Evolutionary conservation across 2,797 vertebrate genomes (phyloP).

Genomic region (Hirundo rustica): DNA sequence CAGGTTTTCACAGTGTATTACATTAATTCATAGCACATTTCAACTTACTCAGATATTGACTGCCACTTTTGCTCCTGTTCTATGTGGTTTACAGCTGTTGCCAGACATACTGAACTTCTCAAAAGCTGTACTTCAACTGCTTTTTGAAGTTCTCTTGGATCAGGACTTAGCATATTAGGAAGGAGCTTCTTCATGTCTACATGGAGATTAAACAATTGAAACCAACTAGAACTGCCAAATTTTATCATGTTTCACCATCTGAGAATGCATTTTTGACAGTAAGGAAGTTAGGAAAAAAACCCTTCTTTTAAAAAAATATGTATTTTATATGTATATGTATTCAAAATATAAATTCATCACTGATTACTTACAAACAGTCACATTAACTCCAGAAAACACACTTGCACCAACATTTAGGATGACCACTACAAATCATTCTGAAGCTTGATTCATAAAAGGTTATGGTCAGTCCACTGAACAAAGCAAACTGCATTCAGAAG

Average conservation of each 20-base stretch:
- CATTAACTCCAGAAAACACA: background rate
- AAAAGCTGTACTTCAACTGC: constrained; percentile 96
- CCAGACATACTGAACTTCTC: constrained; percentile 88
- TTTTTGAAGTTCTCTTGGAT: constrained; percentile 95
- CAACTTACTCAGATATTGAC: constrained; percentile 87
- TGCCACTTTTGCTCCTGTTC: constrained; percentile 88
- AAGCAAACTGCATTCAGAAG: background rate
- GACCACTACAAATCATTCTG: background rate
- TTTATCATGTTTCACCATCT: background rate
- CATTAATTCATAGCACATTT: background rate
- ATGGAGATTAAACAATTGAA: constrained; percentile 33
- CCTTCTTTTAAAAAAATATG: rapidly evolving
- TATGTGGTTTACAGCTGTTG: constrained; percentile 79
- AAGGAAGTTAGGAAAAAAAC: background rate
- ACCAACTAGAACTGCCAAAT: background rate
- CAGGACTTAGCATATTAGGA: constrained; percentile 91
- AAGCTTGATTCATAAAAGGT: background rate
- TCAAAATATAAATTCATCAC: background rate
- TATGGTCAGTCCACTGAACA: background rate
- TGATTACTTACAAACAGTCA: background rate
- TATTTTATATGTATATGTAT: background rate
- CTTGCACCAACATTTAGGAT: background rate
- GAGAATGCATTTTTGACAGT: background rate
- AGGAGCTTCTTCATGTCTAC: constrained; percentile 94
- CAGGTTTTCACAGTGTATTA: background rate